Base-by-base conservation (phyloP, 2,113 vertebrate species). In the Pterophyllum scalare region DNA sequence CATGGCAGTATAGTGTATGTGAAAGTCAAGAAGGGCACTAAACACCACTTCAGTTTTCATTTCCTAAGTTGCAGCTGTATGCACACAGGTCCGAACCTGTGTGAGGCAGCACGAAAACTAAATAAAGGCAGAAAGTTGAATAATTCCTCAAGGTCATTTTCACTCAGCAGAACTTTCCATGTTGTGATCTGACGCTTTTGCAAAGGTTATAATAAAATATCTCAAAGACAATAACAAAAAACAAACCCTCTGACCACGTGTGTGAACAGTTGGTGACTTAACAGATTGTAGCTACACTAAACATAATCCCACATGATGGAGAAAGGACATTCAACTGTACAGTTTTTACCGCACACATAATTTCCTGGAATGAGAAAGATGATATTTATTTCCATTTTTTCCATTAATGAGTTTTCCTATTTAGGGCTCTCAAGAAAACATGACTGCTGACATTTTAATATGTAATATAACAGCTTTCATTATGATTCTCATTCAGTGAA, bases 41-140 rank as follows among this genome's bases (percentile, higher is more conserved):
- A 38, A 46, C 14, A 11, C 0, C 1, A 10, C 64, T 26, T 67
- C 6, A 3, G 17, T 19, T 67, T 67, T 46, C 38, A 43, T 65
- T 26, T 65, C 62, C 62, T 26, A 17, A 46, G 40, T 3, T 67
- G 64, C 5, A 67, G 64, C 0, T 0, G 5, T 22, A 19, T 46
- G 40, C 40, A 19, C 0, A 5, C 64, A 26, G 64, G 40, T 43
- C 40, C 3, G 40, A 43, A 43, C 12, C 40, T 14, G 40, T 3
- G 4, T 3, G 38, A 40, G 38, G 13, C 13, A 43, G 40, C 11
- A 40, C 10, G 12, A 33, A 33, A 38, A 4, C 8, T 10, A 43
- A 4, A 43, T 43, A 14, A 43, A 43, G 40, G 11, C 2, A 14
- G 12, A 12, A 43, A 43, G 12, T 5, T 43, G 40, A 4, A 67